Evolutionary conservation across 1,140 invertebrate genomes (phyloP), one percentile per base, ranked within the genome.

Genomic region (Diorhabda carinulata): DNA sequence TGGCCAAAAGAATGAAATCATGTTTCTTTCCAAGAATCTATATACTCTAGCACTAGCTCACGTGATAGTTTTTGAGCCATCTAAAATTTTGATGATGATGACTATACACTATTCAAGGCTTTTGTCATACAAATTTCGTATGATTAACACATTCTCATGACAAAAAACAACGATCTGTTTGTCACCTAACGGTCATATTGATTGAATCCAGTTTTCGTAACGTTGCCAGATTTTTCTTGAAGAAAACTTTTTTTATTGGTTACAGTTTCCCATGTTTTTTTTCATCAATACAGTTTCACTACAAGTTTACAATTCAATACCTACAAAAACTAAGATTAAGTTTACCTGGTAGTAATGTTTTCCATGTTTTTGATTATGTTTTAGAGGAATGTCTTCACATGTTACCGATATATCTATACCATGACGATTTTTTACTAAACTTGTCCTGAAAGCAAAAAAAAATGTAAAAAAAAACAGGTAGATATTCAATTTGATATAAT

Each of bases 381-480:
- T 10, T n/a, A 43, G 40, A 5, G 52, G 8, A n/a, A 44, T n/a
- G 2, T 5, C n/a, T 60, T 59, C 57, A 40, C 10, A 25, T 47
- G 25, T 41, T 4, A 69, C 25, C 2, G 45, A 59, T 3, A 69
- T 40, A 3, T 43, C 52, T 25, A 69, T 43, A 47, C 68, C 68
- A 42, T 69, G 61, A n/a, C 68, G 61, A 45, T 69, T 63, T 8
- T 58, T 58, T 40, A 65, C 62, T 10, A 69, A 59, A 5, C 62
- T 57, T 65, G 43, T 63, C 44, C 61, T 63, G n/a, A 41, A 66
- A 41, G 57, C 10, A 47, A 3, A 44, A 64, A 64, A 64, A 44
- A 25, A 25, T 25, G 25, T 25, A 25, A 1, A 25, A 25, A 25
- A 25, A 25, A 25, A 25, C 25, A 1, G 25, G 25, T 25, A 25